Evolutionary conservation across 2,888 invertebrate species (phyloP), one percentile per base, ranked within the genome.

Genomic region (Heliconius ethilla): DNA sequence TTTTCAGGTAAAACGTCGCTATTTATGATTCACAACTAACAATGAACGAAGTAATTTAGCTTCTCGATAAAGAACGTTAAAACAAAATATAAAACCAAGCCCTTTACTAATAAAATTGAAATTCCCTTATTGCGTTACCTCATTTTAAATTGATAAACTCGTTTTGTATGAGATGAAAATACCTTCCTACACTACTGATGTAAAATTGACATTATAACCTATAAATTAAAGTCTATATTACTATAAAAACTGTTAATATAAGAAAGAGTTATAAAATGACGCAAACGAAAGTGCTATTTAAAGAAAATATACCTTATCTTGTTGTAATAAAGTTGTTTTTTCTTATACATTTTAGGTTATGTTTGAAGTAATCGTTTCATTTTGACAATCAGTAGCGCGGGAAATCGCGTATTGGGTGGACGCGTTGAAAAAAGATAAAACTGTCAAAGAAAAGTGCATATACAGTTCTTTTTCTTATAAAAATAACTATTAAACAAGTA

Each of bases 321-420:
- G 4, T 3, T 13, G 13, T 0, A 11, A 45, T 76, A 79, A 37
- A 25, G 77, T 45, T 63, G 11, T 59, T 73, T 70, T 78, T 74
- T 1, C 27, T 11, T 62, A 13, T 70, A 4, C 5, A 18, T 73
- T 37, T 66, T 45, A 78, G 33, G 29, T 74, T 72, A 67, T 62
- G 70, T 27, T 76, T 29, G 37, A 66, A 66, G 65, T 75, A 63
- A 75, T 40, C n/a, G 70, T 66, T 62, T 65, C 75, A 62, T 75
- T 69, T 78, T 66, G 79, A 77, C 78, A 80, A 83, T 81, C 84
- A 92, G 92, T 91, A 81, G 86, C 90, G 92, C 92, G 92, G 88
- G 89, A 90, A 90, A 87, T 83, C 86, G 88, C 88, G 84, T 33
- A 79, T 83, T 75, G 85, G 33, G 37, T 76, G 82, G 87, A 81